Evolutionary conservation across 2,888 invertebrate species (phyloP).

Genomic region (Lycocerus yunnanus): DNA sequence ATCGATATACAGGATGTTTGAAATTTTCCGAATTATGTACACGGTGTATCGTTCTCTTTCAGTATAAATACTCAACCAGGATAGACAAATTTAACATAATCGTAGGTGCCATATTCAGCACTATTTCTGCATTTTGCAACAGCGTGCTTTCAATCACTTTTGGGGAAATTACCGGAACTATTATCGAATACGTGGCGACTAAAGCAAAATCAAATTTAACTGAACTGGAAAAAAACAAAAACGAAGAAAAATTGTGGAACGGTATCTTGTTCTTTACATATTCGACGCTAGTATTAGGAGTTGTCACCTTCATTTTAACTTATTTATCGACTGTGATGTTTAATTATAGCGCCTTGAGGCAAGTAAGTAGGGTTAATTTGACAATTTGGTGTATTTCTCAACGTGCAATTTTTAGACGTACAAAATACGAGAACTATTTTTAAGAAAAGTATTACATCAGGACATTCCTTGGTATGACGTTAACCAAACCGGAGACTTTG

Average conservation of each 20-base stretch:
- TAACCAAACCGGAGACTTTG: conserved; percentile 73
- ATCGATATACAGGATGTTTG: neutral
- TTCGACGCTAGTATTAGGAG: conserved; percentile 66
- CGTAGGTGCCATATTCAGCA: conserved; percentile 62
- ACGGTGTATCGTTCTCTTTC: conserved; percentile 39
- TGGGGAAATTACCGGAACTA: conserved; percentile 66
- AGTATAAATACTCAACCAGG: conserved; percentile 69
- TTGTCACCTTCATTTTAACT: conserved; percentile 62
- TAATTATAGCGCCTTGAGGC: conserved; percentile 72
- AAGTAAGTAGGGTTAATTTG: conserved; percentile 55
- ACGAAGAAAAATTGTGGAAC: neutral
- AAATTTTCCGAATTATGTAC: too few species aligned
- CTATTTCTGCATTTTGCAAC: conserved; percentile 65
- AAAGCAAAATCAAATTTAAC: neutral
- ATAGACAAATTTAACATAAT: conserved; percentile 63
- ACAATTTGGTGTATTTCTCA: neutral
- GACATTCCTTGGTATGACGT: conserved; percentile 77
- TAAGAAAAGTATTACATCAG: conserved; percentile 71
- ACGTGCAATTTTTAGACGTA: conserved; percentile 58
- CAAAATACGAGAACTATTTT: conserved; percentile 66
- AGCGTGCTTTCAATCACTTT: conserved; percentile 72
- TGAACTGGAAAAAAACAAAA: neutral
- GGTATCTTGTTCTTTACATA: conserved; percentile 59
- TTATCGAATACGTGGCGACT: conserved; percentile 55
- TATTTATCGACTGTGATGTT: conserved; percentile 70